Base-by-base conservation (phyloP, 2,888 invertebrate genomes). In the Drosophila algonquin region DNA sequence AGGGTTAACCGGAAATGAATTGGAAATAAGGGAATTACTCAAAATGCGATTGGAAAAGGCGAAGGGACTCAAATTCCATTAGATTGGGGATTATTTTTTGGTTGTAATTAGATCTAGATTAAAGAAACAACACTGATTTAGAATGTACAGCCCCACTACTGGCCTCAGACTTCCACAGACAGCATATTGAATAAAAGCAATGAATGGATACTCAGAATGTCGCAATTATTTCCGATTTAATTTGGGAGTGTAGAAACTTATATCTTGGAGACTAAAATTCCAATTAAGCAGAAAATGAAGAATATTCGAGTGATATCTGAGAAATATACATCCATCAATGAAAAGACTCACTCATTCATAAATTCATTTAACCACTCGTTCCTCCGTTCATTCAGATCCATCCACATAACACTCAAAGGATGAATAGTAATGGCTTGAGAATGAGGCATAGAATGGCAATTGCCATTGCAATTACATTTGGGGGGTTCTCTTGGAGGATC, bases 321-420 rank as follows among this genome's bases (percentile, higher is more conserved):
- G 8, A 8, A 30, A 30, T 30, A 30, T 21, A 21, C 21, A 21
- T 21, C 21, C 21, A 21, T 1, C 21, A 21, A 21, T 3, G 21
- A 21, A 21, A 21, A 21, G 21, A 21, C 21, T 3, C 27, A 27
- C 8, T 27, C 27, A 32, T 32, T 3, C 32, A 32, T 9, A 32
- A 9, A 32, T 32, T 9, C 32, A 8, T 9, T 32, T 2, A 30
- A 8, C 30, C 30, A 8, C 30, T 30, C 30, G 30, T 30, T 30
- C 30, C 7, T 30, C 30, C 8, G 8, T 30, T 10, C 32, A 4
- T 35, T 1, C 35, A 35, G 32, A 32, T 12, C 12, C 12, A 35
- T 32, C 10, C 32, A 32, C 35, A 32, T 50, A 30, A n/a, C 69
- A 68, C 57, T 67, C 57, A 67, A 50, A 68, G 65, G 65, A 50